Evolutionary conservation across 2,888 invertebrate genomes (phyloP).

Genomic region (Aquatica leii): DNA sequence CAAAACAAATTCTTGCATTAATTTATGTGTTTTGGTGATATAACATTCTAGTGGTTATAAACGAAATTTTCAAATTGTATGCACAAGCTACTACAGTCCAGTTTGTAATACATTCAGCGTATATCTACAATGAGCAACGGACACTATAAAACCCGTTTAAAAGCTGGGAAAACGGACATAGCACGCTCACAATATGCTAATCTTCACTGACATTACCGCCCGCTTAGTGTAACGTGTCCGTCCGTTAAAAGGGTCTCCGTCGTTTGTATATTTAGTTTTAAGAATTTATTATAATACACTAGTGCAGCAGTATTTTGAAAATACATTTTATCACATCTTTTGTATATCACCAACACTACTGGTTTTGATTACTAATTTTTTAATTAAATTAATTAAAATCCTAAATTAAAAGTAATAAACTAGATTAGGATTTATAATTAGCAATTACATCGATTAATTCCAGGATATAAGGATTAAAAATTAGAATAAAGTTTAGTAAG

Average conservation of each 20-base stretch:
- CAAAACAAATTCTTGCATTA: conserved; percentile 3
- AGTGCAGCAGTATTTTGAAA: conserved; percentile 33
- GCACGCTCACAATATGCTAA: conserved; percentile 40
- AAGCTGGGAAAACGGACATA: conserved; percentile 37
- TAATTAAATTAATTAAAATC: too few species aligned
- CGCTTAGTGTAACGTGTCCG: conserved; percentile 36
- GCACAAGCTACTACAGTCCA: conserved; percentile 22
- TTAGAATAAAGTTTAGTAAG: too few species aligned
- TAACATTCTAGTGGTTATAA: conserved; percentile 13
- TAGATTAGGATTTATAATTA: too few species aligned
- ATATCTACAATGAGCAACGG: conserved; percentile 36
- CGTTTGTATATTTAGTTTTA: conserved; percentile 32
- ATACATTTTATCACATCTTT: conserved; percentile 32
- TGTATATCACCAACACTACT: conserved; percentile 20
- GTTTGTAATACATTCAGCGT: conserved; percentile 31
- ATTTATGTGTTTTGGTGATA: conserved; percentile 1
- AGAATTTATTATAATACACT: conserved; percentile 33
- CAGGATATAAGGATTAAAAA: too few species aligned
- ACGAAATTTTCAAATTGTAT: conserved; percentile 30
- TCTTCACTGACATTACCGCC: conserved; percentile 37
- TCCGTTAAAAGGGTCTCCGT: conserved; percentile 33
- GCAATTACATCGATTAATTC: too few species aligned
- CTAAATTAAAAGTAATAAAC: too few species aligned
- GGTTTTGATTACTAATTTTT: too few species aligned
- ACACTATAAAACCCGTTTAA: conserved; percentile 38